Evolutionary conservation across 2,888 invertebrate genomes (phyloP), one percentile per base, ranked within the genome.

Genomic region (Theodoxus fluviatilis): DNA sequence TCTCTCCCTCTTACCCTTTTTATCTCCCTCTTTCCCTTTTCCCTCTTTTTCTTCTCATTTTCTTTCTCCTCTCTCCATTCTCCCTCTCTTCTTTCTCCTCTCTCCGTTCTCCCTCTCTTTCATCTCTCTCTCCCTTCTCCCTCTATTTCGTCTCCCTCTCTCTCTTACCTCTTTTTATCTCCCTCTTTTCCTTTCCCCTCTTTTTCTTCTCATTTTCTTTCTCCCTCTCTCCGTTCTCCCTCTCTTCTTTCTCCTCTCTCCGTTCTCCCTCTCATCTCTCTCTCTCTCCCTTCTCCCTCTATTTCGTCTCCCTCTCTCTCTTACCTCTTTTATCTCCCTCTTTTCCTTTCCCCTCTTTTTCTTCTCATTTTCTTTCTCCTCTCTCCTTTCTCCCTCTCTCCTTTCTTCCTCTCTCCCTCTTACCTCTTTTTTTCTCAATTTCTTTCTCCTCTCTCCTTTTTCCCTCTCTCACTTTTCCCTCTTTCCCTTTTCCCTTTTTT

Each of bases 61-160:
- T 57, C 7, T 25, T n/a, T 47, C 35, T 31, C 12, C 43, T 47
- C 49, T 25, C 31, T 47, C 55, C 33, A 31, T 43, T 40, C 40
- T 40, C 31, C 1, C 40, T 59, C 59, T 59, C 40, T 59, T 31
- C 31, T 28, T 35, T 43, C 28, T 15, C n/a, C 59, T 68, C 59
- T 37, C 38, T 38, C 59, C 18, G 12, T 43, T 15, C 18, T 15
- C 18, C 43, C 18, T 15, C 18, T 15, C 18, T 15, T 43, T 15
- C 18, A 9, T 43, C 43, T 43, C 43, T 43, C 43, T 43, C 43
- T 43, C 43, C 18, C 43, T 43, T 15, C 18, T 15, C 43, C 9
- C 43, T 43, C 43, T 12, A 12, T 15, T 43, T 15, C 18, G 9
- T 43, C 12, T 43, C 43, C 18, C 12, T 43, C 18, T 43, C 43